These are phyloP conservation scores for Sebastolobus altivelis DNA, from an alignment of 2,797 vertebrate species.

Conservation along the genomic window DNA sequence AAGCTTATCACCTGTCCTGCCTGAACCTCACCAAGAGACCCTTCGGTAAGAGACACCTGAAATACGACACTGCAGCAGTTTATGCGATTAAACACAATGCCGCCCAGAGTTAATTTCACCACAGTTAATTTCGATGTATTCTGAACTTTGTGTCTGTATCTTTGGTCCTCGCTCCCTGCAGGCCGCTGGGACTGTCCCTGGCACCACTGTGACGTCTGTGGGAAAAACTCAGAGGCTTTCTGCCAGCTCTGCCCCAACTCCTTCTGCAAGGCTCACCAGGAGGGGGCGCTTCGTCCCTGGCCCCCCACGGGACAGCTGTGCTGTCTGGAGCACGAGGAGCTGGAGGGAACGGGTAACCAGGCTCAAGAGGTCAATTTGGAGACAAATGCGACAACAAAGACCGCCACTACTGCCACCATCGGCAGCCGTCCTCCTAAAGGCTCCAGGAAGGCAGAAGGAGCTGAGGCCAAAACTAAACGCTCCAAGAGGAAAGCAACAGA, in stretches of 20 bases:
- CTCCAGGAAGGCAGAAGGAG: conserved; percentile 62
- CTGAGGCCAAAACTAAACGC: conserved; percentile 72
- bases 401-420: background rate
- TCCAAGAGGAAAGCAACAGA: conserved; percentile 82
- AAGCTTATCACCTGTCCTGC: conserved; percentile 97
- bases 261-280: conserved; percentile 95
- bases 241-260: conserved; percentile 99
- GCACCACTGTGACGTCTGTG: conserved; percentile 99
- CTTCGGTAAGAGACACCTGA: conserved; percentile 86
- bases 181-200: conserved; percentile 99
- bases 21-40: conserved; percentile 95
- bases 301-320: conserved; percentile 86
- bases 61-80: background rate
- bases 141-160: background rate
- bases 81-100: background rate
- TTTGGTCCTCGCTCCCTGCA: conserved; percentile 51
- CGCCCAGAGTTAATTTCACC: background rate
- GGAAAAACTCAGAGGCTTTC: conserved; percentile 92
- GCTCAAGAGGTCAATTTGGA: conserved; percentile 24
- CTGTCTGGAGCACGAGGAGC: conserved; percentile 93
- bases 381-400: conserved; percentile 58
- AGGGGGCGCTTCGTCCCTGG: conserved; percentile 86
- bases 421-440: conserved; percentile 62
- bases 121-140: background rate
- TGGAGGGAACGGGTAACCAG: conserved; percentile 49